Evolutionary conservation across 2,888 invertebrate species (phyloP), one percentile per base, ranked within the genome.

Genomic region (Apeira syringaria): DNA sequence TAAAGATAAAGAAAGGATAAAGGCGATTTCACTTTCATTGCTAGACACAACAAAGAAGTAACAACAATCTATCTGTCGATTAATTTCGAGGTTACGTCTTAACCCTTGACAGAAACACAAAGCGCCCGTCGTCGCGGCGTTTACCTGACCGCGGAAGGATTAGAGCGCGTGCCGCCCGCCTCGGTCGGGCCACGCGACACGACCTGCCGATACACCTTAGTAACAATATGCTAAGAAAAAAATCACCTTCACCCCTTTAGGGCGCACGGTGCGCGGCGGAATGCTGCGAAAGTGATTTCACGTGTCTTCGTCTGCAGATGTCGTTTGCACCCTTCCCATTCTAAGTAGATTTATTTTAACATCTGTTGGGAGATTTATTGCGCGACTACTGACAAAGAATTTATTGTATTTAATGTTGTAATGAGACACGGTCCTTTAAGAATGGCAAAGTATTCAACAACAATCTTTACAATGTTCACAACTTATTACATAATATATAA

Each of bases 211-310:
- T 7, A 17, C 34, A 42, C 35, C 31, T 30, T 31, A 20, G 13
- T 27, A 8, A 11, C 31, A 39, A 20, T 28, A 8, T 25, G 26
- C 7, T 20, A 20, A 20, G 20, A 20, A 20, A 30, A 32, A 31
- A 39, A 32, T 25, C 35, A 17, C 42, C 35, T 41, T 34, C 44
- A 47, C 52, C 56, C 58, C 38, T 52, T 31, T 27, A 20, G 7
- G 31, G 11, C 22, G 17, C 27, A 10, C 38, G 31, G 13, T 44
- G 9, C 22, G 24, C 13, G 17, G 26, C 30, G 17, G 17, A n/a
- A 9, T 34, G 27, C 12, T 28, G 15, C 36, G 36, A 46, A 37
- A 41, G 36, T 46, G 36, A 46, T 25, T 15, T 26, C 46, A 24
- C 36, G 40, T 36, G 40, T 28, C 31, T 9, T 20, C 20, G 13